Evolutionary conservation across 1,140 invertebrate species (phyloP).

Genomic region (Lepidotrigona ventralis): DNA sequence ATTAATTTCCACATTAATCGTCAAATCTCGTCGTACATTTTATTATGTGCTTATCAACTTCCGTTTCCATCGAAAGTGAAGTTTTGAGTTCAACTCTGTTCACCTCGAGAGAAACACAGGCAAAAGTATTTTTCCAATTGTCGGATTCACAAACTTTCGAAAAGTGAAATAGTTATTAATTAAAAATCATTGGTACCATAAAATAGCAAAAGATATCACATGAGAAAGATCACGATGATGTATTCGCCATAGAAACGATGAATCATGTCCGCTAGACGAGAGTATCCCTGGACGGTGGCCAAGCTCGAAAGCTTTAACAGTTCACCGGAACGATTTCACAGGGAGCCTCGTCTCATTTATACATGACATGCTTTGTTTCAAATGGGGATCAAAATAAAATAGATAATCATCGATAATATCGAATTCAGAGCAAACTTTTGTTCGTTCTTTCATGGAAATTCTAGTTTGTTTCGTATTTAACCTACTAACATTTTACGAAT

Average conservation of each 20-base stretch:
- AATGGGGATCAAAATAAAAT: not conserved
- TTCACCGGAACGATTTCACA: not conserved
- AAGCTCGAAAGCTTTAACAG: conserved; percentile 24
- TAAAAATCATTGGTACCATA: too few relatives aligned
- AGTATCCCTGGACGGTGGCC: conserved; percentile 22
- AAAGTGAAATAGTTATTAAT: too few relatives aligned
- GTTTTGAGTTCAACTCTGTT: too few relatives aligned
- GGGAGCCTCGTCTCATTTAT: conserved; percentile 34
- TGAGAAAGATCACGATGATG: not conserved
- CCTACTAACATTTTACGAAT: not conserved
- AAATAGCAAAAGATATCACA: not conserved
- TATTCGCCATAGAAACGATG: not conserved
- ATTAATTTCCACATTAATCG: too few relatives aligned
- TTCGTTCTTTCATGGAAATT: not conserved
- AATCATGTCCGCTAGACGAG: not conserved
- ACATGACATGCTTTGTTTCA: conserved; percentile 24
- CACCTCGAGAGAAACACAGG: too few relatives aligned
- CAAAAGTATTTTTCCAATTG: too few relatives aligned
- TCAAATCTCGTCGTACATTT: too few relatives aligned
- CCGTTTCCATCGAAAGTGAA: too few relatives aligned
- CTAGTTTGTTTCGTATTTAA: not conserved
- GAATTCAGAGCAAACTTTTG: not conserved
- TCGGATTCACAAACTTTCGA: too few relatives aligned
- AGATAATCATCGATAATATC: not conserved
- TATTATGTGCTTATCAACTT: too few relatives aligned